Evolutionary conservation across 2,888 invertebrate genomes (phyloP), one percentile per base, ranked within the genome.

Genomic region (Tanypteryx hageni): DNA sequence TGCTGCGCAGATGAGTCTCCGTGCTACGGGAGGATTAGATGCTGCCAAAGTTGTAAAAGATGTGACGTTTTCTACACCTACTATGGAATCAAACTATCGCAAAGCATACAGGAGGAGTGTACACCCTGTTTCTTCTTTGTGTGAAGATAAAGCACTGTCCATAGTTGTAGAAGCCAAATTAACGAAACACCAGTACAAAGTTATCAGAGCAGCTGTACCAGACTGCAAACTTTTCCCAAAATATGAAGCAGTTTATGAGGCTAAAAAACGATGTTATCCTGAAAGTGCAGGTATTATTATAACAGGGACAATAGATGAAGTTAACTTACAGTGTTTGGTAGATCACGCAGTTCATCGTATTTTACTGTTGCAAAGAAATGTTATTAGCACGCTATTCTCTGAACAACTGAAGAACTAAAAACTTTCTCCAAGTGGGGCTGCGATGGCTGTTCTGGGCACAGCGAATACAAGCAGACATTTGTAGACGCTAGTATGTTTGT

Each of bases 261-360:
- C 93, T 14, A 93, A 92, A 92, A 85, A 58, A n/a, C 57, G 84
- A 5, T 93, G 93, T 44, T 93, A 93, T 76, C 93, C 93, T 31
- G 59, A 3, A 22, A n/a, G n/a, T n/a, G n/a, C n/a, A n/a, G 92
- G 76, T 44, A 92, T 93, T 85, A 92, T 3, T 18, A 22, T 93
- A 2, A 91, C 92, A 27, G 92, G 93, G 92, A 92, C 92, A 92
- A 93, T 82, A n/a, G n/a, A n/a, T n/a, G n/a, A n/a, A n/a, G 93
- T 93, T 8, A 44, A 86, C 56, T 92, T 93, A n/a, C n/a, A 93
- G 92, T 92, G 93, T 82, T 93, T 93, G 81, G 76, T 93, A 56
- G 92, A 93, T 58, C 93, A 93, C 68, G 93, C 92, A 13, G 31
- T 31, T 8, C 44, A 83, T 11, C 7, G 10, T 9, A n/a, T n/a